phyloP scores from a whole-genome alignment of 2,113 vertebrate species.

The Carettochelys insculpta region DNA sequence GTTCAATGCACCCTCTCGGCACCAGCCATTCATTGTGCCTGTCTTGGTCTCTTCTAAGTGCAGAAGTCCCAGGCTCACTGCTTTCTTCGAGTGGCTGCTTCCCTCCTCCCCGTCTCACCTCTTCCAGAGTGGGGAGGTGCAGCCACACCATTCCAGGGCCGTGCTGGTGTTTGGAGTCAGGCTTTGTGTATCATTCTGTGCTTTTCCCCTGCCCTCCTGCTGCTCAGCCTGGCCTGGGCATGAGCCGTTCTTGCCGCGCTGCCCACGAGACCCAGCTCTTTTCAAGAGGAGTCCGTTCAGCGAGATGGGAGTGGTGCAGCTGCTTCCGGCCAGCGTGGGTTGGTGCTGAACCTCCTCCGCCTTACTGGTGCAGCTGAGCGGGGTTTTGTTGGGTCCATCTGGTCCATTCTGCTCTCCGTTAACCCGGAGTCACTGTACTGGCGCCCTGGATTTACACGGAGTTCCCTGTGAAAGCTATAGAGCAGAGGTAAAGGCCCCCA shows the following conservation, averaged over 20 bases:
- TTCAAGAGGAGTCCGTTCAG: not conserved
- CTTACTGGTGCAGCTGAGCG: not conserved
- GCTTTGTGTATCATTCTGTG: not conserved
- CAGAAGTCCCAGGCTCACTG: too few species aligned
- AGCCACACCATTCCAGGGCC: too few species aligned
- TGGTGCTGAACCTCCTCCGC: not conserved
- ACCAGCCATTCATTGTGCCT: not conserved
- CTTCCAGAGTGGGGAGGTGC: too few species aligned
- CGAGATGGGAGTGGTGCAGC: too few species aligned
- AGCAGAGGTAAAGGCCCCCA: too few species aligned
- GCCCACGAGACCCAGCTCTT: not conserved
- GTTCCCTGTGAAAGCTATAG: too few species aligned
- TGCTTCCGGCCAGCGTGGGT: too few species aligned
- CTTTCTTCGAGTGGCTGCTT: not conserved
- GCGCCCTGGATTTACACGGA: not conserved
- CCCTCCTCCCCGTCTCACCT: not conserved
- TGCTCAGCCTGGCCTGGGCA: not conserved
- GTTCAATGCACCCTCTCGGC: not conserved
- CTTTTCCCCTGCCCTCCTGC: not conserved
- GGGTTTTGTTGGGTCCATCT: not conserved
- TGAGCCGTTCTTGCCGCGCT: not conserved
- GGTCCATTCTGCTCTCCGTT: not conserved
- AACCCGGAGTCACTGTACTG: not conserved
- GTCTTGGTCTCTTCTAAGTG: not conserved
- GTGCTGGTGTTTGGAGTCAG: too few species aligned